Conservation (phyloP, 2,797 vertebrate genomes). For the Hyperoplus lanceolatus region DNA sequence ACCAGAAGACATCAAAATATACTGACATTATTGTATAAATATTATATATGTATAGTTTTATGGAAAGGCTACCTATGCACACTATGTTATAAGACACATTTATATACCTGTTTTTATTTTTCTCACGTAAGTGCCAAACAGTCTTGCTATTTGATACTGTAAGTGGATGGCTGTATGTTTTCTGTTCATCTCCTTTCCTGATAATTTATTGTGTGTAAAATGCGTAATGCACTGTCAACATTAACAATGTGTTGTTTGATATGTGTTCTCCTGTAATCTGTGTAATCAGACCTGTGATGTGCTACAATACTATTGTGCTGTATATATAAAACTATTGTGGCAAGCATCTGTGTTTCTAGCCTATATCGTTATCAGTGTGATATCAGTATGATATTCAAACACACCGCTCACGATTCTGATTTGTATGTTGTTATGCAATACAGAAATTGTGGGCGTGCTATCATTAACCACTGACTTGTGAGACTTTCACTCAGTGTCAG, state of each 20-base stretch:
- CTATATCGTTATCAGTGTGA: not conserved
- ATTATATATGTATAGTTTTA: conserved; percentile 73
- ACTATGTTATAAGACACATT: conserved; percentile 50
- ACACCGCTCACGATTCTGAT: not conserved
- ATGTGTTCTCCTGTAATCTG: conserved; percentile 57
- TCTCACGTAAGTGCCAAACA: conserved; percentile 78
- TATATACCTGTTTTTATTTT: conserved; percentile 41
- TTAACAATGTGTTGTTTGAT: conserved; percentile 56
- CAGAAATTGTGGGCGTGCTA: not conserved
- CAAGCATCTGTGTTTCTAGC: conserved; percentile 15
- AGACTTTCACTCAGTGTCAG: not conserved
- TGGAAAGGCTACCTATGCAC: conserved; percentile 71
- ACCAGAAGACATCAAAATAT: conserved; percentile 40
- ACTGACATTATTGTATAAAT: conserved; percentile 60
- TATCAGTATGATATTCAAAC: not conserved
- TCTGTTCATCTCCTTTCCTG: conserved; percentile 33
- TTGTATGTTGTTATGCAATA: conserved; percentile 11
- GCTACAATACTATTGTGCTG: conserved; percentile 54
- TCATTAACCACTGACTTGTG: not conserved
- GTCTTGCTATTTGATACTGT: conserved; percentile 54
- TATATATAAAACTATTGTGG: conserved; percentile 66
- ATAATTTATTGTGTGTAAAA: conserved; percentile 80
- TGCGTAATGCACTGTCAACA: conserved; percentile 67
- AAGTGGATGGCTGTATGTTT: conserved; percentile 48
- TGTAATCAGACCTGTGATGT: conserved; percentile 58